Evolutionary conservation across 2,797 vertebrate species (phyloP), one percentile per base, ranked within the genome.

Genomic region (Ctenochaetus hawaiiensis): DNA sequence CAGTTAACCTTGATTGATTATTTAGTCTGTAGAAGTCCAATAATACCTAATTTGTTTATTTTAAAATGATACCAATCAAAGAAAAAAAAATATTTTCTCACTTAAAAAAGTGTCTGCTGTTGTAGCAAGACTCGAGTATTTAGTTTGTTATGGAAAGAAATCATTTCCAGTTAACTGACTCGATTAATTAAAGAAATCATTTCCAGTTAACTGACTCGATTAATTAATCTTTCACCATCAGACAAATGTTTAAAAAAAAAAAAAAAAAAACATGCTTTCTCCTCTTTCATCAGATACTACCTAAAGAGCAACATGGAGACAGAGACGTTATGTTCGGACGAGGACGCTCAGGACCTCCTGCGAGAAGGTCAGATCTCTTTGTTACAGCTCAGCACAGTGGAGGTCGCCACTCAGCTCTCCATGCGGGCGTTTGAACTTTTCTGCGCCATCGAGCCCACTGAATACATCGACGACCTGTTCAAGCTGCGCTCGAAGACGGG

Each of bases 251-350:
- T 4, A 30, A 30, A 30, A 30, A 3, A 30, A 30, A 30, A 3
- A 30, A 30, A 30, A 30, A 30, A 3, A 30, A 30, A 30, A 3
- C 26, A 13, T 5, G 9, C 18, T 4, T n/a, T 49, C 20, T 37
- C 18, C 6, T 61, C 18, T 41, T 0, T 51, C 53, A 1, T 41
- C 71, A 99, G 98, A 84, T 99, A 99, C 91, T 99, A 99, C 83
- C 94, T 99, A 73, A 99, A 99, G 93, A 99, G 97, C 94, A 99
- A 99, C 93, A 99, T 99, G 98, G 98, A 99, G 91, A 99, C 98
- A 0, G 98, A 99, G 95, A 99, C 98, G 0, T 89, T 99, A 17
- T 99, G 98, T 80, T 99, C 98, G 0, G 98, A 99, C 17, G 98
- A 99, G 85, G 98, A 99, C 23, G 98, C 98, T 12, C 98, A 99